Evolutionary conservation across 2,113 vertebrate species (phyloP).

Genomic region (Lamprotornis superbus): DNA sequence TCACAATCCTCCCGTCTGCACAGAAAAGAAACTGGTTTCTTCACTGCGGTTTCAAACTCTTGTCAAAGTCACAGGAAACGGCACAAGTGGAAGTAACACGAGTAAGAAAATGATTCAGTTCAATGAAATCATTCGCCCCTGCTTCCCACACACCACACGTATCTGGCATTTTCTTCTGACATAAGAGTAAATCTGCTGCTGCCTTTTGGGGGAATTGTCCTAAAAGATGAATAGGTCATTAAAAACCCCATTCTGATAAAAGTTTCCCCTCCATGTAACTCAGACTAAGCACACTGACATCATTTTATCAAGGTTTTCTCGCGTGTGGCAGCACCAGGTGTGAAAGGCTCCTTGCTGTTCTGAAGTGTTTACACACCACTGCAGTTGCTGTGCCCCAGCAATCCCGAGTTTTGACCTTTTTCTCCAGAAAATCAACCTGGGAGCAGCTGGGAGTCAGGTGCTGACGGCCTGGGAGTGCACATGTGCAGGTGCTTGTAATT

Average conservation of each 20-base stretch:
- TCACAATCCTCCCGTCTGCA: background rate
- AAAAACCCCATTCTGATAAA: background rate
- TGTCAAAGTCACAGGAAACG: background rate
- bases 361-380: accelerated
- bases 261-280: accelerated
- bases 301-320: background rate
- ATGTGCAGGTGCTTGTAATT: accelerated
- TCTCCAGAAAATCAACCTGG: background rate
- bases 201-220: background rate
- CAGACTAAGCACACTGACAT: background rate
- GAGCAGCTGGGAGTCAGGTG: background rate
- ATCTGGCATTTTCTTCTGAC: background rate
- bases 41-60: background rate
- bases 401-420: background rate
- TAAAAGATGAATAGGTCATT: accelerated
- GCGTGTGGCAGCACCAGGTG: accelerated
- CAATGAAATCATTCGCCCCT: background rate
- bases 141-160: background rate
- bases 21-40: background rate
- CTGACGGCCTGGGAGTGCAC: accelerated
- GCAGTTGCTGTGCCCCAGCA: background rate
- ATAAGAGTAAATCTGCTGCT: background rate
- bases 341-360: background rate
- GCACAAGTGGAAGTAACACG: background rate
- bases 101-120: background rate